Base-by-base conservation (phyloP, 2,888 invertebrate species). In the Anoncus sp. region DNA sequence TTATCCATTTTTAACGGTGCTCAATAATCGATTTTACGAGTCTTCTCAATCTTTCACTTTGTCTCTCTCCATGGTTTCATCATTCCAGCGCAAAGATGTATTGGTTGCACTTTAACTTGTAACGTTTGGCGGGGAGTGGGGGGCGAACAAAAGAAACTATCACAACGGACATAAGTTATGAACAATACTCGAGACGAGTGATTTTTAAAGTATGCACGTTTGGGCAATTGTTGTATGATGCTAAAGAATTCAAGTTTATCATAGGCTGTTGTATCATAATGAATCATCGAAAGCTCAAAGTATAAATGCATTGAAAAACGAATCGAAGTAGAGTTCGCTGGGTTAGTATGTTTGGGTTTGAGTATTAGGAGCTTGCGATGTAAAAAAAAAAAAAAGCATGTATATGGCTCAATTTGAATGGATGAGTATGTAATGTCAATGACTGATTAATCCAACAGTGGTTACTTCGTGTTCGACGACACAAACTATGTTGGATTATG, bases 261-360 rank as follows among this genome's bases (percentile, higher is more conserved):
- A 12, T 67, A 66, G 53, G 7, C 4, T 24, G 24, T 57, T 78
- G 75, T 75, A 67, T 75, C 24, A 67, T 79, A 63, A 75, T 75
- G 31, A 45, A 63, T 75, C 60, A n/a, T 72, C 57, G 62, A 57
- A 79, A 59, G 78, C 71, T 75, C 71, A 71, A 75, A 57, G 78
- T 75, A 62, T 78, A 40, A 78, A 62, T 74, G 71, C 43, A 22
- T 53, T 38, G 6, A 24, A 62, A 43, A 22, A 38, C 6, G 1
- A 9, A 31, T n/a, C 16, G 31, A 31, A 63, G 55, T 40, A 63
- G 72, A 40, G 24, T 62, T 51, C 31, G 20, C 18, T 35, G 20
- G 7, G 27, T 14, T n/a, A 22, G 35, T 62, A 16, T 70, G 45
- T 53, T 59, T 51, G 65, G 35, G 43, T 70, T 57, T 57, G 27